Percentiles rank a stretch among this genome's conserved stretches.
Evolutionary conservation across 1,140 invertebrate species (phyloP).

Genomic region (Lepidurus apus): DNA sequence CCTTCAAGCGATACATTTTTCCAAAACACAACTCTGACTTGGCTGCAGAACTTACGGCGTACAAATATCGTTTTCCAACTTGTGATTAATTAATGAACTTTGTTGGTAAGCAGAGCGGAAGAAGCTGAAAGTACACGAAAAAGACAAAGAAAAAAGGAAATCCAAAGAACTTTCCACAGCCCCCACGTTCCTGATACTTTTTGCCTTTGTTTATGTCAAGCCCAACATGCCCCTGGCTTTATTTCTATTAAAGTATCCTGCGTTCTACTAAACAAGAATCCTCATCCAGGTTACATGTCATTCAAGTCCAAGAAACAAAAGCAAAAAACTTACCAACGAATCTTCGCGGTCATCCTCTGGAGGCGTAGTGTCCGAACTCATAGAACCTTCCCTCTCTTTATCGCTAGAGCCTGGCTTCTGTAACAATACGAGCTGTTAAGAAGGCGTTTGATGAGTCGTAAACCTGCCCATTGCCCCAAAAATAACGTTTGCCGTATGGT

Average conservation of each 20-base stretch:
- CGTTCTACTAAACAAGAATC: background rate
- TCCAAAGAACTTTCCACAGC: background rate
- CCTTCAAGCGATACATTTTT: background rate
- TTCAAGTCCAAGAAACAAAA: background rate
- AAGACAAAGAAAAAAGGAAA: background rate
- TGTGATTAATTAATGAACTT: constrained; percentile 3
- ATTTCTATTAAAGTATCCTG: background rate
- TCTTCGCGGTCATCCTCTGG: constrained; percentile 33
- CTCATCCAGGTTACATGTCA: background rate
- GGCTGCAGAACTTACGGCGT: background rate
- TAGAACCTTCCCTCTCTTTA: constrained; percentile 32
- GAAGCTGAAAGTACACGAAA: background rate
- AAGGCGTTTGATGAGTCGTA: background rate
- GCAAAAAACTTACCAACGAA: constrained; percentile 8
- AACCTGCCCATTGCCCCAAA: background rate
- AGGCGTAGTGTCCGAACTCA: constrained; percentile 32
- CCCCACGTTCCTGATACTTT: background rate
- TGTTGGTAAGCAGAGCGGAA: background rate
- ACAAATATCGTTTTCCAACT: background rate
- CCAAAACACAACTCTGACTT: background rate
- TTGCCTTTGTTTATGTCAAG: background rate
- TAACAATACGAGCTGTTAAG: constrained; percentile 11
- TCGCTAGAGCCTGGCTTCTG: constrained; percentile 22
- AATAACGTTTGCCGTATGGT: constrained; percentile 5
- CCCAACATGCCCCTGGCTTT: background rate